Conservation (phyloP, 2,113 vertebrate species). For the Perognathus longimembris region DNA sequence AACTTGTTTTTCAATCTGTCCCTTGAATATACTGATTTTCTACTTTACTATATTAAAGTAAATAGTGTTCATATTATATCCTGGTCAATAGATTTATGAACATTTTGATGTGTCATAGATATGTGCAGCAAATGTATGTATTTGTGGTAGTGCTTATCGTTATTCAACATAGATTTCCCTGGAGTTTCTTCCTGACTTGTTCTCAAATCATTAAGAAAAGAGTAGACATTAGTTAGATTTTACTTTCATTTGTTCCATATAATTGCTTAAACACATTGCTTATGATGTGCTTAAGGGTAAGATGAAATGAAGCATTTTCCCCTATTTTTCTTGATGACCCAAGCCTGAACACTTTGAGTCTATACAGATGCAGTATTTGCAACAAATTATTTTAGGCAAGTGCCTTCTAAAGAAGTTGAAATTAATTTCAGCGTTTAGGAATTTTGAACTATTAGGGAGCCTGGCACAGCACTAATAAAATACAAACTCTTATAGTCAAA, state of each 20-base stretch:
- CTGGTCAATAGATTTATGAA: not conserved
- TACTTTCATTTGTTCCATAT: conserved; percentile 71
- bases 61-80: conserved; percentile 8
- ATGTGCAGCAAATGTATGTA: not conserved
- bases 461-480: conserved; percentile 86
- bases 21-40: not conserved
- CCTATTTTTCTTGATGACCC: conserved; percentile 53
- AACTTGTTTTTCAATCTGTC: conserved; percentile 46
- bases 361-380: conserved; percentile 57
- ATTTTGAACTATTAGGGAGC: conserved; percentile 82
- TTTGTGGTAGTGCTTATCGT: conserved; percentile 15
- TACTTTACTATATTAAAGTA: not conserved
- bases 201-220: conserved; percentile 73
- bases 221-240: conserved; percentile 65
- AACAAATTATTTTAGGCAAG: conserved; percentile 1
- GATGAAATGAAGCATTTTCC: conserved; percentile 70
- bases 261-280: conserved; percentile 80
- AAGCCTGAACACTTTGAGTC: conserved; percentile 47
- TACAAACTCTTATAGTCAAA: conserved; percentile 86
- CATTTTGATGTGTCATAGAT: not conserved
- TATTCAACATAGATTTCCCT: conserved; percentile 45
- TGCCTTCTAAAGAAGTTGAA: conserved; percentile 61
- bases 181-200: conserved; percentile 72
- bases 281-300: conserved; percentile 74
- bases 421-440: conserved; percentile 78